These are phyloP conservation scores for Turritopsis rubra DNA, from an alignment of 30 jellyfish, hydroid and myxozoan species.

Conservation along the genomic window DNA sequence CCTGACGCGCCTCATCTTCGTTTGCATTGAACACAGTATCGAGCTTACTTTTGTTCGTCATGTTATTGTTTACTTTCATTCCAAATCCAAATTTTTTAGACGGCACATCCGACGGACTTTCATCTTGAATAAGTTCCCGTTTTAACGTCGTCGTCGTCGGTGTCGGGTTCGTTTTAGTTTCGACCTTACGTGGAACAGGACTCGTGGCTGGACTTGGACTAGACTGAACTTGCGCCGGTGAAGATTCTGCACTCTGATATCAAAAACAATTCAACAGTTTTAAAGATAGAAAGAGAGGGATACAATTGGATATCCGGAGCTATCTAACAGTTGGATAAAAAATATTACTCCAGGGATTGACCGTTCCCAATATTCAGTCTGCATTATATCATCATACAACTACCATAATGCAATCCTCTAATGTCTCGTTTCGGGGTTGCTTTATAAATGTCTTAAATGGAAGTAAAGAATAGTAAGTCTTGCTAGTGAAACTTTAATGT, in stretches of 20 bases:
- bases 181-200: constrained; percentile 16
- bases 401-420: no score
- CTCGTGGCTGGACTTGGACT: constrained; percentile 29
- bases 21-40: constrained; percentile 87
- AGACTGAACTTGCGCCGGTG: constrained; percentile 21
- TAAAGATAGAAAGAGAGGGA: neutral
- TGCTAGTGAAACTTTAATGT: no score
- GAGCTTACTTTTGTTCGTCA: constrained; percentile 68
- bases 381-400: no score
- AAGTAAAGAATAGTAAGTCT: no score
- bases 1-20: constrained; percentile 59
- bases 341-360: no score
- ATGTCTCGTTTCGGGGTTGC: no score
- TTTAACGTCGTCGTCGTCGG: constrained; percentile 24
- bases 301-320: no score
- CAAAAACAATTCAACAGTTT: no score
- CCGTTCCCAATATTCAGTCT: no score
- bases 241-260: constrained; percentile 22
- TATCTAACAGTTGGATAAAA: no score
- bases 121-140: constrained; percentile 40
- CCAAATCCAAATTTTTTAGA: constrained; percentile 93
- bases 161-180: neutral
- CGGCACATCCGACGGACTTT: constrained; percentile 59
- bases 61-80: constrained; percentile 56
- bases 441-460: no score